A percentile compares a stretch with the other conserved stretches of the same genome.
Evolutionary conservation across 2,113 vertebrate genomes (phyloP).

Genomic region (Nothobranchius kuhntae): DNA sequence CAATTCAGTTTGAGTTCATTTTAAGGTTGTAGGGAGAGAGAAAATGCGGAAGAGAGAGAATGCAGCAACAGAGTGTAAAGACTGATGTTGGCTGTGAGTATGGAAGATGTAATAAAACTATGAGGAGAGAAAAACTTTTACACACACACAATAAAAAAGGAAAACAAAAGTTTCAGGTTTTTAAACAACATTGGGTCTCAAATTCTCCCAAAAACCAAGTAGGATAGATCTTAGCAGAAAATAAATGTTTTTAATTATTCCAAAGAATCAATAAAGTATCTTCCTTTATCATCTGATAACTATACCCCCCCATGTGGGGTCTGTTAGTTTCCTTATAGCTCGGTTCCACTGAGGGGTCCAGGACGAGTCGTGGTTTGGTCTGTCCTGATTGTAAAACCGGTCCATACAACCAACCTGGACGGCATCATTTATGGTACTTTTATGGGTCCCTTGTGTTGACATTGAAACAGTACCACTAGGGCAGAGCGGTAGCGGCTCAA

Average conservation of each 20-base stretch:
- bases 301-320: conserved; percentile 9
- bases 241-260: not conserved
- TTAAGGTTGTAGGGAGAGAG: conserved; percentile 47
- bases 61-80: conserved; percentile 27
- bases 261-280: not conserved
- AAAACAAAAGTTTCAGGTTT: too few species aligned
- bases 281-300: not conserved
- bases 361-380: too few species aligned
- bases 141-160: not conserved
- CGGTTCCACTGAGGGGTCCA: too few species aligned
- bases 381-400: too few species aligned
- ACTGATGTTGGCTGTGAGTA: conserved; percentile 42
- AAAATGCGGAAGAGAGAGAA: conserved; percentile 30
- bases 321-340: conserved; percentile 6
- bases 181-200: not conserved
- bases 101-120: conserved; percentile 5
- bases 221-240: not conserved
- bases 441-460: too few species aligned
- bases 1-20: conserved; percentile 71
- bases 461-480: too few species aligned
- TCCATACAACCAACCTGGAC: too few species aligned
- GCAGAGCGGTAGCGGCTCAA: too few species aligned
- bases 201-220: not conserved
- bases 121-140: conserved; percentile 8
- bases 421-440: too few species aligned